Evolutionary conservation across 1,140 invertebrate genomes (phyloP).

Genomic region (Lepidurus couesii): DNA sequence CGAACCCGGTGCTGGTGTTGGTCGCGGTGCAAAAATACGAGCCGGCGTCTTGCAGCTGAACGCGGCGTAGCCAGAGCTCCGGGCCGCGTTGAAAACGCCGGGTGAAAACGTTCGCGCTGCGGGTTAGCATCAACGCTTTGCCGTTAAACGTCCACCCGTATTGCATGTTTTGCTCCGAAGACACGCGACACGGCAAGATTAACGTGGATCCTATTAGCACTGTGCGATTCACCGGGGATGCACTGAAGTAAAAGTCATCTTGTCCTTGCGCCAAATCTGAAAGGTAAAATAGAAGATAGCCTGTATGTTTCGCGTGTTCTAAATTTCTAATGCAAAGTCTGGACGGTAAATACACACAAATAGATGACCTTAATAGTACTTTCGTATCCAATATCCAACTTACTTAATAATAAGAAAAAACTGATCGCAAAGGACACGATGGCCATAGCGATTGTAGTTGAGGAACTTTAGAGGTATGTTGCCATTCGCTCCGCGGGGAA

Average conservation of each 20-base stretch:
- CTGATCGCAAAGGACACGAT: not conserved
- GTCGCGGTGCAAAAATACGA: slow-evolving; percentile 25
- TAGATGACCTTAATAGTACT: too few relatives aligned
- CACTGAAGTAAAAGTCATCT: slow-evolving; percentile 30
- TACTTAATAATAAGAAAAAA: not conserved
- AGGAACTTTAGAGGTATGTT: not conserved
- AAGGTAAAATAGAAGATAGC: not conserved
- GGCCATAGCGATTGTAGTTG: not conserved
- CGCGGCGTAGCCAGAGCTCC: slow-evolving; percentile 23
- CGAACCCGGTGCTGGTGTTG: slow-evolving; percentile 26
- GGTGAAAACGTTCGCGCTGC: slow-evolving; percentile 11
- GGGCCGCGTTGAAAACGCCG: slow-evolving; percentile 25
- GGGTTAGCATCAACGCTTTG: not conserved
- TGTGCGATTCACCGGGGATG: slow-evolving; percentile 23
- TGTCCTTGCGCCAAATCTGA: slow-evolving; percentile 7
- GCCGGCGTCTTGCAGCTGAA: slow-evolving; percentile 24
- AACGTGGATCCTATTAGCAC: slow-evolving; percentile 16
- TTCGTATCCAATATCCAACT: not conserved
- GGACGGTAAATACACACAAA: too few relatives aligned
- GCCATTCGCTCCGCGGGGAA: not conserved
- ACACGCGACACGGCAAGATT: slow-evolving; percentile 26
- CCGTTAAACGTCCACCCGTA: slow-evolving; percentile 27
- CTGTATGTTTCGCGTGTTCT: not conserved
- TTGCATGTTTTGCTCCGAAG: slow-evolving; percentile 22
- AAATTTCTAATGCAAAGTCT: too few relatives aligned